phyloP scores from a whole-genome alignment of 92 coral and sea anemone genomes.

The Umimayanthus kanabou region DNA sequence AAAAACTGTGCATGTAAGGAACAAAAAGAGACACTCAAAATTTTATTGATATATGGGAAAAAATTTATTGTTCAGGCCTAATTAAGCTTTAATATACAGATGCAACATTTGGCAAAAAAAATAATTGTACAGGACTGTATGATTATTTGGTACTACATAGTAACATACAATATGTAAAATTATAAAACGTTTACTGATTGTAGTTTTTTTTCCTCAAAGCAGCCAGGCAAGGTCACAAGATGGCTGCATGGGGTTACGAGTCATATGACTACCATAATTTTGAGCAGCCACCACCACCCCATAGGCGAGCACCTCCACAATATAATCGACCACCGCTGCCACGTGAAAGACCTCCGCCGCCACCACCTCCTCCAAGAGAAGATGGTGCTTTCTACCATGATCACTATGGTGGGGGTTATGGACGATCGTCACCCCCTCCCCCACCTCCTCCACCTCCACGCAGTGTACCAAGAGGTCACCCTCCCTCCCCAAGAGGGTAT shows the following conservation, averaged over 20 bases:
- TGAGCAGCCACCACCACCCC: conserved; percentile 20
- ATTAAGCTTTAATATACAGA: too few relatives aligned
- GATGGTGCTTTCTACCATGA: neutral
- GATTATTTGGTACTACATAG: too few relatives aligned
- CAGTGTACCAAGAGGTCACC: neutral
- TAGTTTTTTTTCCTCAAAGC: neutral
- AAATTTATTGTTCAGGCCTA: too few relatives aligned
- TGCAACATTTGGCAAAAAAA: too few relatives aligned
- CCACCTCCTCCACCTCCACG: conserved; percentile 40
- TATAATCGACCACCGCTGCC: neutral
- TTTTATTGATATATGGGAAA: too few relatives aligned
- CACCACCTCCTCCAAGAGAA: conserved; percentile 23
- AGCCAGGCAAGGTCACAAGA: neutral
- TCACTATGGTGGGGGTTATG: neutral
- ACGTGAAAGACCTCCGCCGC: conserved; percentile 18
- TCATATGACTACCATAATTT: conserved; percentile 9
- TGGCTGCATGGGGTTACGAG: conserved; percentile 15
- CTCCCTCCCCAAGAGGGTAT: conserved; percentile 8
- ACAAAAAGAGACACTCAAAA: too few relatives aligned
- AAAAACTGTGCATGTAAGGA: too few relatives aligned
- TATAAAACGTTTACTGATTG: too few relatives aligned
- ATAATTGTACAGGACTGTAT: too few relatives aligned
- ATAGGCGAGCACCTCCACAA: neutral
- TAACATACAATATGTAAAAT: neutral
- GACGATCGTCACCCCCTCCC: conserved; percentile 36